Base-by-base conservation (phyloP, 1,140 invertebrate species). In the Papilio polyxenes region DNA sequence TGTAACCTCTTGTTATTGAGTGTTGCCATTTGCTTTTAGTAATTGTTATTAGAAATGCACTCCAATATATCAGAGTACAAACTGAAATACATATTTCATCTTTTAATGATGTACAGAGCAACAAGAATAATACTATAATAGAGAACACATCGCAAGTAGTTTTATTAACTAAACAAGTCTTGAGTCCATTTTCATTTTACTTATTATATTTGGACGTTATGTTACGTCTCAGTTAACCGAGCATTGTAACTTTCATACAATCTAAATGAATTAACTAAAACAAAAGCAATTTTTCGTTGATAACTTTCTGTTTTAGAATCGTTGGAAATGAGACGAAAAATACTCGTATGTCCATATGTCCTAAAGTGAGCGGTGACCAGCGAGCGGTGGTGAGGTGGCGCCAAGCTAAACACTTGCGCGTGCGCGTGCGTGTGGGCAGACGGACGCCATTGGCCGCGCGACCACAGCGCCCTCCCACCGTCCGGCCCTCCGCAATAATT, bases 401-500 rank as follows among this genome's bases (percentile, higher is more conserved):
- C 9, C 4, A 56, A 56, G 17, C 53, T 17, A 56, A 40, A 40
- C 62, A 75, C 9, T 48, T 13, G 37, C 40, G 2, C 40, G 72
- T 37, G 40, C 11, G 40, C 37, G 10, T 77, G 75, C 75, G 75
- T 49, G 75, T 77, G 44, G 48, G 75, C 75, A 77, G 74, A 11
- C 49, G 48, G 5, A 10, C 20, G 75, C 75, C 23, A 77, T 77
- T 77, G 75, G 75, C 75, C 23, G 75, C 40, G 75, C 17, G n/a
- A 23, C 17, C 75, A 13, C 44, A n/a, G 49, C 75, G 20, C 75
- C 44, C 75, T 53, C 75, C 75, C 75, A 77, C 23, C 48, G 75
- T 4, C 49, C 49, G 48, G 44, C 48, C 75, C 75, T 75, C 48
- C 17, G 75, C 75, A 53, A 77, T 77, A 77, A 77, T 77, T 77